These are phyloP conservation scores for Cerceris rybyensis DNA, from an alignment of 2,888 invertebrate species.

Conservation along the genomic window DNA sequence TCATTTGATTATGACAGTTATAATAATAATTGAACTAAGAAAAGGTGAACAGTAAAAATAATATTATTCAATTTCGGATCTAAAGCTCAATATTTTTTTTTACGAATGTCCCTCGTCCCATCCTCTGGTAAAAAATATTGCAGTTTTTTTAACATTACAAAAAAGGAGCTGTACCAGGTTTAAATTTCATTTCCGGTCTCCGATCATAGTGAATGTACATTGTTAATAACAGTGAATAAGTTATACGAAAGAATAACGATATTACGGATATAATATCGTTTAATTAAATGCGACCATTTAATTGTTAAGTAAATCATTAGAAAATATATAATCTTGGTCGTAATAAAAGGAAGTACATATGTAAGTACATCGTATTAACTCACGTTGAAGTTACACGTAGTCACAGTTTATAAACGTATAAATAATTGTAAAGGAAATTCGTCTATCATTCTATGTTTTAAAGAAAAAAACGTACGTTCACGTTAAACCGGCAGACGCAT, in stretches of 20 bases:
- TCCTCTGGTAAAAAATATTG: conserved; percentile 81
- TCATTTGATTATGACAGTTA: conserved; percentile 34
- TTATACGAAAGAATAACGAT: conserved; percentile 30
- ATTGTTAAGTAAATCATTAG: conserved; percentile 25
- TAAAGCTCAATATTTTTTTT: conserved; percentile 68
- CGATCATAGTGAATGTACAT: conserved; percentile 65
- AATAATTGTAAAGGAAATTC: conserved; percentile 27
- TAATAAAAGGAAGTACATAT: no score
- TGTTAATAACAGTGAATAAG: conserved; percentile 27
- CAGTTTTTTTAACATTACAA: conserved; percentile 74
- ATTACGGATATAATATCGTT: conserved; percentile 28
- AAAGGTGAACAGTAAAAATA: conserved; percentile 51
- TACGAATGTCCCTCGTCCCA: conserved; percentile 77
- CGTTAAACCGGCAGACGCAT: conserved; percentile 70
- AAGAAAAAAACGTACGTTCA: conserved; percentile 66
- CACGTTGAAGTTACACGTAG: conserved; percentile 12
- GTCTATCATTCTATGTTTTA: conserved; percentile 9
- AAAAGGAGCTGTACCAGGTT: conserved; percentile 73
- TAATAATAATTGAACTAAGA: conserved; percentile 60
- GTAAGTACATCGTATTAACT: no score
- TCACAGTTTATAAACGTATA: conserved; percentile 20
- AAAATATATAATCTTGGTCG: no score
- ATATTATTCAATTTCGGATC: conserved; percentile 67
- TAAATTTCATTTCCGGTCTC: conserved; percentile 63
- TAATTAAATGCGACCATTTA: conserved; percentile 28